These are phyloP conservation scores for Hexactinellida sp. DNA, from an alignment of 37 sponge, comb jelly and placozoan genomes.

Conservation along the genomic window DNA sequence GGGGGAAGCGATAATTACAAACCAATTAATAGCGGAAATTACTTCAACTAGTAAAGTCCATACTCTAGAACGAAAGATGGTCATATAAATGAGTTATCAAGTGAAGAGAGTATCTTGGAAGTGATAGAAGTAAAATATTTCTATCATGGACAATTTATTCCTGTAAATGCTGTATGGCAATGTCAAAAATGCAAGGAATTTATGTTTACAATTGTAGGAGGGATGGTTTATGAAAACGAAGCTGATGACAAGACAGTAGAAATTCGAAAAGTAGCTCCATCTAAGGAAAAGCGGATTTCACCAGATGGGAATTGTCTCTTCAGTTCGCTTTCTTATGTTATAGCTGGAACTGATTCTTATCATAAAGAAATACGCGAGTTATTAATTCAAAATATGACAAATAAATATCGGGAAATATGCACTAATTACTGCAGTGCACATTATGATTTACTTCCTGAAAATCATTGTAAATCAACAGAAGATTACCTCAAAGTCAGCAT, in stretches of 20 bases:
- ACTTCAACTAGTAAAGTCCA: too few relatives aligned
- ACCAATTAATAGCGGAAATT: not conserved
- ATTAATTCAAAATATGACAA: not conserved
- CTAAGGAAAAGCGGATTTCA: not conserved
- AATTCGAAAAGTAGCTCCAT: not conserved
- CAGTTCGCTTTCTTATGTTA: not conserved
- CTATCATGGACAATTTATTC: not conserved
- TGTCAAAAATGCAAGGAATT: not conserved
- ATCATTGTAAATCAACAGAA: not conserved
- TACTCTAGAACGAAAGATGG: not conserved
- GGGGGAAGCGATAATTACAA: not conserved
- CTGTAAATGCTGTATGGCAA: not conserved
- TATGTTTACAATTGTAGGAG: not conserved
- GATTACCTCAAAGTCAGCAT: not conserved
- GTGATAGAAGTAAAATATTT: not conserved
- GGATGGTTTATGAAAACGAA: not conserved
- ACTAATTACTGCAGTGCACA: not conserved
- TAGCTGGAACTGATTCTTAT: not conserved
- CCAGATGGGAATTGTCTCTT: constrained; percentile 2
- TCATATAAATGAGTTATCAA: not conserved
- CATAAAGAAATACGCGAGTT: not conserved
- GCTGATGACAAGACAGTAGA: not conserved
- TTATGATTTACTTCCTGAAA: not conserved
- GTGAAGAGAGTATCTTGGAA: not conserved
- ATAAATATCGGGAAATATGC: not conserved